Evolutionary conservation across 1,140 invertebrate genomes (phyloP), one percentile per base, ranked within the genome.

Genomic region (Drosophila rhopaloa): DNA sequence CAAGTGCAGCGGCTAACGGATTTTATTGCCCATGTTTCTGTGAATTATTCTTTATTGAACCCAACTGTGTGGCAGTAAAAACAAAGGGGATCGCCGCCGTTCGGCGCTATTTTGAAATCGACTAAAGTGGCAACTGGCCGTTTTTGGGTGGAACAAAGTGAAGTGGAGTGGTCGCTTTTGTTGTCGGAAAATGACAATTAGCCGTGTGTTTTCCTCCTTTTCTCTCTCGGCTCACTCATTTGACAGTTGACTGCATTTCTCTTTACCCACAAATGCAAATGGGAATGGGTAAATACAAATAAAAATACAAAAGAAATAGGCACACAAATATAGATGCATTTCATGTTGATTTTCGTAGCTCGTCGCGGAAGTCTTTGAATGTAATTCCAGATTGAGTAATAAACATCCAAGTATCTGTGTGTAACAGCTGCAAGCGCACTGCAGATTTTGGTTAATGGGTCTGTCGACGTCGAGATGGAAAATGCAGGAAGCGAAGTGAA

Each of bases 181-280:
- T 72, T 89, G 84, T 89, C 84, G 84, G 84, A 89, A 89, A 89
- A 89, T 89, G 80, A 81, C 84, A 89, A 89, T 89, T 89, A 89
- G 84, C 77, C 62, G 76, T 80, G 67, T 66, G 61, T 62, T 54
- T 70, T 59, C 44, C 55, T 46, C 59, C 38, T 51, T 53, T 35
- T 57, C 35, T 44, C 54, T 7, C 24, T 41, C 35, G 35, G 41
- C 37, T 60, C 35, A 46, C 67, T 71, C 57, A 75, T 84, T 89
- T 89, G 80, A 83, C 81, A 80, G 77, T 81, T 78, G 80, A 84
- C 53, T 89, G 80, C 73, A 76, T 83, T 83, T 63, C 72, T 79
- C 57, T 60, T 40, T 57, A 2, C 51, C 29, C 51, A 48, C 67
- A 60, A 73, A 50, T 50, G 43, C 54, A 71, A 72, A 50, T 71